phyloP scores from a whole-genome alignment of 64 coral and sea anemone genomes.

The Orbicella faveolata region DNA sequence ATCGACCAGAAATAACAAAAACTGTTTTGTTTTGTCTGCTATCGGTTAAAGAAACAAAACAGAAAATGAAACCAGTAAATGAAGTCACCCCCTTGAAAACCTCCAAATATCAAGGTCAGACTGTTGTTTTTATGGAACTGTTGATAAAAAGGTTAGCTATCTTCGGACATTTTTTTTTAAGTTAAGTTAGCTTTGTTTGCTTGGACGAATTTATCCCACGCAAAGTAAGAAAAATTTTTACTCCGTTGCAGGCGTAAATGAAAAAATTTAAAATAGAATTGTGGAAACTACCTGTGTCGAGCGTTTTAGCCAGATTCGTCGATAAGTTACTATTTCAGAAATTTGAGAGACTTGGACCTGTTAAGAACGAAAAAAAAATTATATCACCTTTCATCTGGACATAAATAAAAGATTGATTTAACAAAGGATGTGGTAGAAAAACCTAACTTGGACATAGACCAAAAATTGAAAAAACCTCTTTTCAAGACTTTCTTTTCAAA shows the following conservation, averaged over 20 bases:
- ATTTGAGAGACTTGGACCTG: background rate
- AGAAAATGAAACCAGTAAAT: background rate
- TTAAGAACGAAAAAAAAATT: too few species aligned
- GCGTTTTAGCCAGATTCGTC: background rate
- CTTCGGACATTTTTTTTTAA: background rate
- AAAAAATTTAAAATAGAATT: background rate
- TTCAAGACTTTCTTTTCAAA: too few species aligned
- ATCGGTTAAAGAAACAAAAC: slow-evolving; percentile 15
- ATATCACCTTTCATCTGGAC: too few species aligned
- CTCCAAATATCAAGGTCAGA: background rate
- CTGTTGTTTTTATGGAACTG: too few species aligned
- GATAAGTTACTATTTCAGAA: background rate
- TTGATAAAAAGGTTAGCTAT: too few species aligned
- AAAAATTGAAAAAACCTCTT: too few species aligned
- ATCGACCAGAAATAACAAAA: slow-evolving; percentile 54
- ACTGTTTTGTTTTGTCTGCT: slow-evolving; percentile 32
- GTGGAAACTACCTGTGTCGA: background rate
- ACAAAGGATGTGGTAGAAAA: too few species aligned
- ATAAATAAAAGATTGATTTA: too few species aligned
- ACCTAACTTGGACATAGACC: too few species aligned
- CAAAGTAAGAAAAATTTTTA: background rate
- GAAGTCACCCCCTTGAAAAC: background rate
- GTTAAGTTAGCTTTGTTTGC: background rate
- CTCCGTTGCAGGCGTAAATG: background rate
- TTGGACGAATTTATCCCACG: background rate